Evolutionary conservation across 2,797 vertebrate species (phyloP), one percentile per base, ranked within the genome.

Genomic region (Mus caroli): DNA sequence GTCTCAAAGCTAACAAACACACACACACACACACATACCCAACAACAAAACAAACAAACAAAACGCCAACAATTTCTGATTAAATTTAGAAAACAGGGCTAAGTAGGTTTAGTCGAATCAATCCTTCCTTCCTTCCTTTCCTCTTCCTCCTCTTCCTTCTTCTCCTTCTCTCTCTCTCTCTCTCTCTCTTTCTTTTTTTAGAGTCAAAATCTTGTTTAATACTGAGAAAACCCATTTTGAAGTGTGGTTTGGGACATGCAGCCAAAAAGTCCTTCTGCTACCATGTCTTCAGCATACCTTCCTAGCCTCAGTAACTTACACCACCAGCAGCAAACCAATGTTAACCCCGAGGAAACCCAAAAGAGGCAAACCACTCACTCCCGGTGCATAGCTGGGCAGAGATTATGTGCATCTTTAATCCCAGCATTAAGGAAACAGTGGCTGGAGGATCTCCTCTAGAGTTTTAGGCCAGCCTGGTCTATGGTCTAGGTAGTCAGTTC

Each of bases 171-270:
- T 46, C 46, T 46, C 46, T 86, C 19, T 26, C 0, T 20, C 26
- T 24, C 75, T 12, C 24, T 60, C 24, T 22, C 24, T 62, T 10
- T 31, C 28, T 64, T 28, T 31, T 31, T 31, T 64, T 13, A 15
- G 4, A 26, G 60, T 82, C 26, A 83, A 88, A 90, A 73, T 34
- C 22, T 91, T 86, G 11, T 28, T 83, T 91, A 15, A 88, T 78
- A 80, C 34, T 50, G 73, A 94, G 46, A 67, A 80, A 67, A 69
- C 3, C 64, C 64, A 60, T 28, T 83, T 91, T 14, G 75, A 37
- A 62, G 34, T 54, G 34, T 90, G 40, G 69, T 77, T 94, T 96
- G 75, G 69, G 56, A 71, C 76, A 34, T 83, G 34, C 46, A 78
- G 67, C 43, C 37, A 46, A 46, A 83, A 94, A 78, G 50, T 54